Evolutionary conservation across 2,113 vertebrate species (phyloP).

Genomic region (Spilogale gracilis): DNA sequence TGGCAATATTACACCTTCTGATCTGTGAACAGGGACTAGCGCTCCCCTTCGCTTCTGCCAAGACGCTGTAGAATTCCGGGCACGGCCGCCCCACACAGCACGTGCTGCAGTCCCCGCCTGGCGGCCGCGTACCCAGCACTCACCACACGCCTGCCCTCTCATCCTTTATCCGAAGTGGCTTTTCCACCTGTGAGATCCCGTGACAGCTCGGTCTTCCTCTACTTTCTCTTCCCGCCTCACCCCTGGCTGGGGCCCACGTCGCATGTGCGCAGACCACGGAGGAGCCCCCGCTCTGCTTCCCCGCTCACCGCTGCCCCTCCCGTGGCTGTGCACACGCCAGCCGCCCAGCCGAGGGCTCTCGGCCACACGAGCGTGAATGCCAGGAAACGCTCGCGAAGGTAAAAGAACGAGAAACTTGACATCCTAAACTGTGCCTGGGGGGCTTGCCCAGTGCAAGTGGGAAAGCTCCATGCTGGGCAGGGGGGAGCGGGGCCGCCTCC

Average conservation of each 20-base stretch:
- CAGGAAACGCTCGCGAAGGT: rapidly evolving
- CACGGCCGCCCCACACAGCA: too few species aligned
- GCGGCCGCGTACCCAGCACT: too few species aligned
- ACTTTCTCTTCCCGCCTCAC: neutral
- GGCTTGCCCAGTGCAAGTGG: neutral
- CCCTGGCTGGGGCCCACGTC: neutral
- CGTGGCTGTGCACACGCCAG: neutral
- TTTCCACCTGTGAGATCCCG: neutral
- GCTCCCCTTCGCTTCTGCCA: neutral
- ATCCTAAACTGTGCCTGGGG: neutral
- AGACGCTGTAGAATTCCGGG: neutral
- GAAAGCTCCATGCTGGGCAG: rapidly evolving
- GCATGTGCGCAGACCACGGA: rapidly evolving
- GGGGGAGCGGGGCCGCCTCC: rapidly evolving
- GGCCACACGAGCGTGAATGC: neutral
- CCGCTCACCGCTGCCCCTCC: neutral
- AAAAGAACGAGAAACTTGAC: neutral
- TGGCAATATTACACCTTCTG: rapidly evolving
- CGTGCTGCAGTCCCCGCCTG: too few species aligned
- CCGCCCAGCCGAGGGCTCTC: neutral
- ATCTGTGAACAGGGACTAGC: neutral
- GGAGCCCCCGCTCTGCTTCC: too few species aligned
- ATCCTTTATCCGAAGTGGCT: neutral
- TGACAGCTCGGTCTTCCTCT: neutral
- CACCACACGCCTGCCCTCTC: neutral